phyloP scores from a whole-genome alignment of 2,113 vertebrate species.

The Hippocampus abdominalis region DNA sequence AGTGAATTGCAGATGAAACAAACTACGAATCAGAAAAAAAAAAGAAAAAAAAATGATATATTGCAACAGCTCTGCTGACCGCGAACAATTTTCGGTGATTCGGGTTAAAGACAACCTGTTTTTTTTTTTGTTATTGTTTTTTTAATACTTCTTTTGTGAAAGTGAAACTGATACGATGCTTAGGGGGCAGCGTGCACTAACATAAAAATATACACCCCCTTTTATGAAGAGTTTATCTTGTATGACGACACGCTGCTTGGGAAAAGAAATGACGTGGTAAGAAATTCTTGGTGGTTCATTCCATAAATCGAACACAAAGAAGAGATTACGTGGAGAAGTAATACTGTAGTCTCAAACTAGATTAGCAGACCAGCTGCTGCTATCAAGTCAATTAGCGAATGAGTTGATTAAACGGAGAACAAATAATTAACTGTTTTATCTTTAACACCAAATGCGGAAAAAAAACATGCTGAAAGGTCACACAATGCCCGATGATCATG shows the following conservation, averaged over 20 bases:
- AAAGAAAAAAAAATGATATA: too few species aligned
- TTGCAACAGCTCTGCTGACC: too few species aligned
- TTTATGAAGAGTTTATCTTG: not conserved
- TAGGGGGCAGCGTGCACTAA: too few species aligned
- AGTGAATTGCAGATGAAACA: too few species aligned
- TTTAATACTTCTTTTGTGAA: too few species aligned
- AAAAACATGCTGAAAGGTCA: not conserved
- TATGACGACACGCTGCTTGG: not conserved
- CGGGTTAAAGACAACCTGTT: too few species aligned
- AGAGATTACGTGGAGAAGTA: not conserved
- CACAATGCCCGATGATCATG: not conserved
- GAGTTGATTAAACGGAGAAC: not conserved
- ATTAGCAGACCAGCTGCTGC: conserved; percentile 1
- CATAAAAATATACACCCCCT: not conserved
- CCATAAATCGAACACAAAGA: not conserved
- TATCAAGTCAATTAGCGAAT: not conserved
- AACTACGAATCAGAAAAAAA: too few species aligned
- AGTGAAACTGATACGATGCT: too few species aligned
- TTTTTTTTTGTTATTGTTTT: too few species aligned
- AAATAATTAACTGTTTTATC: not conserved
- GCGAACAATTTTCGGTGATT: too few species aligned
- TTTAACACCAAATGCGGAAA: not conserved
- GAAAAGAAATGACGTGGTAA: not conserved
- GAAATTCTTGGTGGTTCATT: not conserved
- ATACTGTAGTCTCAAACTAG: not conserved